phyloP scores from a whole-genome alignment of 2,113 vertebrate species.

The Eurystomus gularis region DNA sequence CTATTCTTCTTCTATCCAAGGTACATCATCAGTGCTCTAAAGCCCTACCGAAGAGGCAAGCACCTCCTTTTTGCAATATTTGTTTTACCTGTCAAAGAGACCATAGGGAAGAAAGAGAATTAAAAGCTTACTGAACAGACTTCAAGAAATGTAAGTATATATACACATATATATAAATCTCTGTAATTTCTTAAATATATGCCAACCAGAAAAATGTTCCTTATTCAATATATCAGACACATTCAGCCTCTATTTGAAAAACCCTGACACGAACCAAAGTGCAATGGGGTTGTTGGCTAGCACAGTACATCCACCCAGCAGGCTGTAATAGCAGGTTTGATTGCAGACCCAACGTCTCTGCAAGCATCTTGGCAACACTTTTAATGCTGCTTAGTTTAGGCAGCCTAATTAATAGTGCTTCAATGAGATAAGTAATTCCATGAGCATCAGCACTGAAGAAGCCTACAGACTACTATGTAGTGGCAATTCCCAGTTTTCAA shows the following conservation, averaged over 20 bases:
- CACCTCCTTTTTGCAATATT: neutral
- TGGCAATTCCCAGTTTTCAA: neutral
- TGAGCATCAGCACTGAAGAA: neutral
- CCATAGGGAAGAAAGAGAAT: neutral
- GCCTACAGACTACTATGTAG: neutral
- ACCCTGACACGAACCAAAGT: neutral
- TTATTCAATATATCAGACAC: neutral
- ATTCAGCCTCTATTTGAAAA: neutral
- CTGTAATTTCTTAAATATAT: neutral
- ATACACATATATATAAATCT: neutral
- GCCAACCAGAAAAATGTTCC: neutral
- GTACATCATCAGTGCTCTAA: neutral
- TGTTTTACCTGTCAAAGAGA: neutral
- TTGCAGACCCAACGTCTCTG: neutral
- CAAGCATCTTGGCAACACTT: slow-evolving; percentile 42
- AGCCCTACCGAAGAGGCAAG: neutral
- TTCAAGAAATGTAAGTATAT: neutral
- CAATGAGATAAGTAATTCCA: slow-evolving; percentile 11
- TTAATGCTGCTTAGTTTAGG: neutral
- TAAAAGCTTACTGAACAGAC: neutral
- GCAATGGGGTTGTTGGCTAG: neutral
- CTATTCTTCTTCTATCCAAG: neutral
- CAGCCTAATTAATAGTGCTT: slow-evolving; percentile 42
- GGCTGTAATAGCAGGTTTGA: neutral
- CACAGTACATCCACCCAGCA: neutral